These are phyloP conservation scores for Aegotheles bennettii DNA, from an alignment of 2,113 vertebrate species.

Conservation along the genomic window DNA sequence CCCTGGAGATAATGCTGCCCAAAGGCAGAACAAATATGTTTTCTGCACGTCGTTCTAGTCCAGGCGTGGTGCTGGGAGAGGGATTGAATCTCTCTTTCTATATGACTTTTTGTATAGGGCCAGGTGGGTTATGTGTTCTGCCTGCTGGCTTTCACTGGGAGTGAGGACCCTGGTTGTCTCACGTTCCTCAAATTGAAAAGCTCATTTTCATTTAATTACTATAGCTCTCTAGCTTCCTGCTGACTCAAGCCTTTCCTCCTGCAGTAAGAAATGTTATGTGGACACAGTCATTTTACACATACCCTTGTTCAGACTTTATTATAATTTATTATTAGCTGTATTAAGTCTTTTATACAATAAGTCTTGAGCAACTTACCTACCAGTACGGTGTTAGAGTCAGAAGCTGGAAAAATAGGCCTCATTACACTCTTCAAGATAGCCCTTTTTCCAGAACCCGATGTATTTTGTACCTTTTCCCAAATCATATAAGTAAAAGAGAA, in stretches of 20 bases:
- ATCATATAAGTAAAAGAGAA: neutral
- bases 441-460: neutral
- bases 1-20: neutral
- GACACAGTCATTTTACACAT: neutral
- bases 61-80: neutral
- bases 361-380: neutral
- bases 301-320: neutral
- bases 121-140: neutral
- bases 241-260: constrained; percentile 13
- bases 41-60: neutral
- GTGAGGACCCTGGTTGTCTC: neutral
- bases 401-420: neutral
- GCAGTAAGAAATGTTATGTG: neutral
- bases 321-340: neutral
- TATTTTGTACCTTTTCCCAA: neutral
- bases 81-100: neutral
- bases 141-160: neutral
- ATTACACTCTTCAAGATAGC: neutral
- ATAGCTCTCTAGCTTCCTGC: neutral
- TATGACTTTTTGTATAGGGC: neutral
- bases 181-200: neutral
- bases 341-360: neutral
- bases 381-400: neutral
- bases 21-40: neutral
- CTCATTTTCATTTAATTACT: constrained; percentile 1